Conservation (phyloP, 64 coral and sea anemone species). For the Pocillopora verrucosa region DNA sequence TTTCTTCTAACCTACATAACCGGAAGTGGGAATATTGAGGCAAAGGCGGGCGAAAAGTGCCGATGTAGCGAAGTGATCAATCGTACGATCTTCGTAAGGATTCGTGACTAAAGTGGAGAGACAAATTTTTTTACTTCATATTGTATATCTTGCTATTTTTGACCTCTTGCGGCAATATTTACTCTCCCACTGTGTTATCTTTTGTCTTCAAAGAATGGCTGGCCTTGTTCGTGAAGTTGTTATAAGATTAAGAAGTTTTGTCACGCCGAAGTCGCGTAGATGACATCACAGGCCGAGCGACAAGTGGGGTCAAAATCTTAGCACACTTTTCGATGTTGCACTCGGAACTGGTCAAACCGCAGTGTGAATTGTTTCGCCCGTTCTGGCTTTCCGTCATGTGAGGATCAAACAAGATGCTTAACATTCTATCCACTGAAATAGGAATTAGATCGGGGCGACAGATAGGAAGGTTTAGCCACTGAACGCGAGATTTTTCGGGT, state of each 20-base stretch:
- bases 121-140: not conserved
- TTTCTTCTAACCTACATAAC: not conserved
- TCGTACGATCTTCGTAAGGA: slow-evolving; percentile 6
- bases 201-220: not conserved
- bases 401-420: slow-evolving; percentile 3
- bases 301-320: not conserved
- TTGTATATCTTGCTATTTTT: not conserved
- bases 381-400: not conserved
- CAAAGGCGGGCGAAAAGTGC: not conserved
- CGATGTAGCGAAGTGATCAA: not conserved
- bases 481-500: not conserved
- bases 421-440: not conserved
- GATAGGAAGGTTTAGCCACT: not conserved
- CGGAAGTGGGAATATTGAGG: not conserved
- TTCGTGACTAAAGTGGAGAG: not conserved
- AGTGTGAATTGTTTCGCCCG: slow-evolving; percentile 4
- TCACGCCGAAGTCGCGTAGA: not conserved
- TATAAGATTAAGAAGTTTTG: slow-evolving; percentile 8
- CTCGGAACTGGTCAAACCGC: slow-evolving; percentile 17
- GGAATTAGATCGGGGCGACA: not conserved
- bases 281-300: slow-evolving; percentile 34
- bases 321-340: not conserved
- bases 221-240: not conserved
- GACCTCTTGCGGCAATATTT: not conserved
- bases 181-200: not conserved